Conservation (phyloP, 2,888 invertebrate species). For the Coecobrya sp. region DNA sequence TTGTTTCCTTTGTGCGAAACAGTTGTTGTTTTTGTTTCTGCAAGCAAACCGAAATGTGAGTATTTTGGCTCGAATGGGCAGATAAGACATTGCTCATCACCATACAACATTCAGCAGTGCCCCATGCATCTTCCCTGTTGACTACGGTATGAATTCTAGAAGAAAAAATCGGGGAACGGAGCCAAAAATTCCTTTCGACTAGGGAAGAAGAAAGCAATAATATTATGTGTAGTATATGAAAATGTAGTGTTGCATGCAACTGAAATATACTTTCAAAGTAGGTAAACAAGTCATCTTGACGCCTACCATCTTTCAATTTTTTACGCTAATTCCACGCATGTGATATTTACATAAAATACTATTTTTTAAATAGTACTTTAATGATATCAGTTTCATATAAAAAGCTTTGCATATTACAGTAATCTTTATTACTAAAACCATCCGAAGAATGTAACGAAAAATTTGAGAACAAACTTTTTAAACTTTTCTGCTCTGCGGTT, state of each 20-base stretch:
- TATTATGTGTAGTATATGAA: background rate
- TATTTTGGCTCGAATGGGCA: constrained; percentile 24
- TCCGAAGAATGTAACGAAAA: background rate
- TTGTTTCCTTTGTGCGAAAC: constrained; percentile 1
- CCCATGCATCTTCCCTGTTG: background rate
- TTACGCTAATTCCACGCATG: constrained; percentile 15
- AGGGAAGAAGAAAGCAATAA: constrained; percentile 26
- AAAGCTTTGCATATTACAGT: background rate
- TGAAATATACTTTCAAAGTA: constrained; percentile 35
- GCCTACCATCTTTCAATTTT: constrained; percentile 57
- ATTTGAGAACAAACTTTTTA: background rate
- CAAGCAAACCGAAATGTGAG: background rate
- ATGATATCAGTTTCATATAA: constrained; percentile 3
- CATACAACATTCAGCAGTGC: background rate
- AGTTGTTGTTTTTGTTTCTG: constrained; percentile 39
- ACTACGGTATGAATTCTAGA: constrained; percentile 28
- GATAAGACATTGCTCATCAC: background rate
- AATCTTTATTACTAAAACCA: background rate
- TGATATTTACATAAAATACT: constrained; percentile 6
- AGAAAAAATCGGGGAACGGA: constrained; percentile 6
- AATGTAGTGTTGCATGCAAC: background rate
- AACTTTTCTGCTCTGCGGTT: background rate
- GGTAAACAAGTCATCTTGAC: constrained; percentile 63
- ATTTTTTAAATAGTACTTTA: constrained; percentile 1
- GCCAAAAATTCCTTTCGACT: constrained; percentile 49